Evolutionary conservation across 2,113 vertebrate genomes (phyloP), one percentile per base, ranked within the genome.

Genomic region (Stigmatopora argus): DNA sequence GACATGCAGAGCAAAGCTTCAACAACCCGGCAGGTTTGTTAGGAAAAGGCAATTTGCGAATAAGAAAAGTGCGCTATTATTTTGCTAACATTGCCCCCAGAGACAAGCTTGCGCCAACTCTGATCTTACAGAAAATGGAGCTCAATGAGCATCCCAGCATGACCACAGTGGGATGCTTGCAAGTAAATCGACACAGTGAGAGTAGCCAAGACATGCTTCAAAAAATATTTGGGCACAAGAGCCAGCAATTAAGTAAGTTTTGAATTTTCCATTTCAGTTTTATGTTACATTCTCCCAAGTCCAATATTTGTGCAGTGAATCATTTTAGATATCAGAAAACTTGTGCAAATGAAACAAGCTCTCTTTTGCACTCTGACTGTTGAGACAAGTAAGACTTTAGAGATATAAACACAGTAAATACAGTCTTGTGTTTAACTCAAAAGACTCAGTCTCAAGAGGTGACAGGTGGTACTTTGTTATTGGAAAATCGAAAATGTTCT

Each of bases 161-260:
- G 34, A 59, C 19, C 35, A 38, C 18, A 60, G 57, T 31, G 41
- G 35, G 35, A 44, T 41, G 18, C 56, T 35, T 58, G 31, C 57
- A 38, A 38, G 31, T 18, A 26, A 31, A 57, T 57, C 31, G 15
- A 57, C 26, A 57, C 55, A 35, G 55, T 23, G 38, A 59, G 2
- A 35, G 38, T 34, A 41, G 35, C 34, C 57, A 12, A 41, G 57
- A 41, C 57, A 38, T 59, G 57, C 57, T 59, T 59, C 57, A 19
- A 38, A 60, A 60, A 6, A 60, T 19, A 60, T 60, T 60, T 13
- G n/a, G 18, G 34, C 18, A 60, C 57, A 4, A 60, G 57, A n/a
- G 57, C 17, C 35, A 19, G 57, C 34, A 60, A 19, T 41, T 5
- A 18, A 41, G 57, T 60, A 9, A 41, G 38, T 41, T 41, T 17